Evolutionary conservation across 2,113 vertebrate species (phyloP).

Genomic region (Leucopsar rothschildi): DNA sequence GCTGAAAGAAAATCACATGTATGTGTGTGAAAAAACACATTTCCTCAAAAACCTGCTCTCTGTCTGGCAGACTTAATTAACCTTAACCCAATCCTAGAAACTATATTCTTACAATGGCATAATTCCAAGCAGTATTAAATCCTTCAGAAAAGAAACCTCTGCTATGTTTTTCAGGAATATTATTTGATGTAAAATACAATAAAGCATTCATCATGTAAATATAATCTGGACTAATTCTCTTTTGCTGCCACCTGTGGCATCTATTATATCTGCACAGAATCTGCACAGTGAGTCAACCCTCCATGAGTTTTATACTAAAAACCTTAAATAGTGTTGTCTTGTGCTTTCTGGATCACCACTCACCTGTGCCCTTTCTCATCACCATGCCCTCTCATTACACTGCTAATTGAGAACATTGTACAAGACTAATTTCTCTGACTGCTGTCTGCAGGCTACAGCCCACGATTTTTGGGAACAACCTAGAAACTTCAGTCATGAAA

Average conservation of each 20-base stretch:
- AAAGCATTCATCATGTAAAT: not conserved
- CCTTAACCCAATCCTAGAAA: not conserved
- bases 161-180: not conserved
- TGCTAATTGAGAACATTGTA: not conserved
- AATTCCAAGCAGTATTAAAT: not conserved
- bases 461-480: not conserved
- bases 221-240: not conserved
- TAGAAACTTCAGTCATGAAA: not conserved
- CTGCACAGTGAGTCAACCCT: not conserved
- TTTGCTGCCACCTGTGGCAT: not conserved
- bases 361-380: not conserved
- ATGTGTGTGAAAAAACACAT: not conserved
- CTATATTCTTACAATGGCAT: not conserved
- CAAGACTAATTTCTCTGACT: not conserved
- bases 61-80: not conserved
- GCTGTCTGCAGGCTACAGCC: not conserved
- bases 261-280: not conserved
- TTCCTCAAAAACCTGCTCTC: not conserved
- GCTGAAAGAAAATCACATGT: not conserved
- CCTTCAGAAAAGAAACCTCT: not conserved
- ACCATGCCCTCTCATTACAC: rapidly evolving
- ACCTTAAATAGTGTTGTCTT: not conserved
- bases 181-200: not conserved
- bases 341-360: not conserved
- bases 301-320: not conserved